Evolutionary conservation across 2,113 vertebrate genomes (phyloP), one percentile per base, ranked within the genome.

Genomic region (Ceratotherium simum): DNA sequence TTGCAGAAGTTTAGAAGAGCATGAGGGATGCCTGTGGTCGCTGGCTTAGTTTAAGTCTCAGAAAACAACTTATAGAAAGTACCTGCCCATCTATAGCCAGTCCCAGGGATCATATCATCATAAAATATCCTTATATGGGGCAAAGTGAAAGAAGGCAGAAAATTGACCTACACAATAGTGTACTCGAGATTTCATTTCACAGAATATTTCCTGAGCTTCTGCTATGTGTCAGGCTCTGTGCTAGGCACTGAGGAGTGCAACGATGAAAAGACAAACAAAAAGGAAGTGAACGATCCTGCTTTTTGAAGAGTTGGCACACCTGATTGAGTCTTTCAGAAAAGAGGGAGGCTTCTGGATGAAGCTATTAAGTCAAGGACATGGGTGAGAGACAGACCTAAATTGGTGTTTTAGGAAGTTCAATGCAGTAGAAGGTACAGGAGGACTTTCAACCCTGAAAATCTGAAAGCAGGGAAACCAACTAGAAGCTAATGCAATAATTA

Each of bases 161-260:
- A 90, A 36, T 6, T 23, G 46, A 73, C 69, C 46, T 79, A 10
- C 17, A 54, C 8, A 20, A 16, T 67, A 78, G 21, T 33, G 5
- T 54, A 42, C 62, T 83, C 33, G 51, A 54, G 33, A 91, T 33
- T 89, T 90, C n/a, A 70, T 93, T 89, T 27, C 18, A 83, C 16
- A 62, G n/a, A 93, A 78, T 69, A 70, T 65, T 96, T 96, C 17
- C 70, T 84, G 62, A 84, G 33, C 51, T 81, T 92, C 46, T 92
- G 31, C 36, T 75, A 36, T 36, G 18, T 67, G 20, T 17, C 58
- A 48, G 39, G 8, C 39, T 88, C 48, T 78, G 60, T 39, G 39
- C 11, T 51, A 83, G 42, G 60, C 23, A 6, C 69, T 54, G 6
- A 54, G 23, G 54, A 29, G 23, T 83, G 48, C 11, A 84, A 39